These are phyloP conservation scores for Hylia prasina DNA, from an alignment of 2,113 vertebrate species.

Conservation along the genomic window DNA sequence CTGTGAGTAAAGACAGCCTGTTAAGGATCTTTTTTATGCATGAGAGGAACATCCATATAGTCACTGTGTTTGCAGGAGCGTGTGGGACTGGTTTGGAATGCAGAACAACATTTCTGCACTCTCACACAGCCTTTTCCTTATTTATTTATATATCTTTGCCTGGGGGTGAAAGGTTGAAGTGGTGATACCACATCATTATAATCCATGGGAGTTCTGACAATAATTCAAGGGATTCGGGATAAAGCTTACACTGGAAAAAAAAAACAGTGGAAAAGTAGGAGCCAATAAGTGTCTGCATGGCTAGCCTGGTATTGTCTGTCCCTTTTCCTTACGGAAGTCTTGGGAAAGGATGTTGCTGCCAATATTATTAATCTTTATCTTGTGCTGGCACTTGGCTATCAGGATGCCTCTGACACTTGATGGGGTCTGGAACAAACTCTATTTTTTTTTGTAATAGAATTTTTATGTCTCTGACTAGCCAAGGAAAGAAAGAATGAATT, in stretches of 20 bases:
- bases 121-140: background rate
- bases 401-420: conserved; percentile 39
- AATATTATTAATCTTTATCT: conserved; percentile 59
- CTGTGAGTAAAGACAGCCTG: conserved; percentile 62
- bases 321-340: background rate
- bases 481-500: conserved; percentile 18
- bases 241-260: background rate
- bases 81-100: background rate
- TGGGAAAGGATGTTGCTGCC: conserved; percentile 8
- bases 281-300: background rate
- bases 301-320: background rate
- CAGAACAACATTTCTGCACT: background rate
- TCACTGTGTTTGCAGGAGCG: background rate
- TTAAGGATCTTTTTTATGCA: conserved; percentile 24
- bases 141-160: background rate
- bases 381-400: conserved; percentile 31
- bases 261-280: background rate
- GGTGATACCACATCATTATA: background rate
- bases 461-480: conserved; percentile 50
- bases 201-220: background rate
- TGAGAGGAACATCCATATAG: background rate
- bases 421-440: conserved; percentile 50
- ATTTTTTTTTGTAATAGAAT: conserved; percentile 20
- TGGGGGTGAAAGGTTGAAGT: background rate
- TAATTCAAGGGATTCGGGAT: background rate